A percentile compares a stretch with the other conserved stretches of the same genome.
phyloP scores from a whole-genome alignment of 2,113 vertebrate species.

The Elgaria multicarinata region DNA sequence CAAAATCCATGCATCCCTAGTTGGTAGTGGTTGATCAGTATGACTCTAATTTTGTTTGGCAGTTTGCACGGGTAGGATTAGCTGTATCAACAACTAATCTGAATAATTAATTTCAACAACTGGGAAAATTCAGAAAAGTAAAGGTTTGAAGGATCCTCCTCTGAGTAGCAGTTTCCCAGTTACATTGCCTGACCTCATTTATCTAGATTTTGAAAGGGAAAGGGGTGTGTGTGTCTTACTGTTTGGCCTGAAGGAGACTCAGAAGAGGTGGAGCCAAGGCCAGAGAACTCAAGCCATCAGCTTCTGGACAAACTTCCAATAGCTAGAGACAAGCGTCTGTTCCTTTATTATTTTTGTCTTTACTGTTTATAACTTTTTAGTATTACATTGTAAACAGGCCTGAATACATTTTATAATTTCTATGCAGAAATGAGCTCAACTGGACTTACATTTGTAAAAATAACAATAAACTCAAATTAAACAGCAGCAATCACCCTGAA shows the following conservation, averaged over 20 bases:
- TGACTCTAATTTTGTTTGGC: background rate
- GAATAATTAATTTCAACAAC: conserved; percentile 16
- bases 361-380: too few species aligned
- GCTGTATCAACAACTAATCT: conserved; percentile 8
- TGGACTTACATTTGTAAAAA: too few species aligned
- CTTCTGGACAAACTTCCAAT: background rate
- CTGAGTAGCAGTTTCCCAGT: background rate
- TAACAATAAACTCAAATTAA: too few species aligned
- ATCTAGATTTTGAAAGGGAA: background rate
- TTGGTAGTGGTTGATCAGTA: background rate
- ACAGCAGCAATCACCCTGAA: background rate
- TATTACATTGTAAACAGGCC: too few species aligned
- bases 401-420: too few species aligned
- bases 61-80: background rate
- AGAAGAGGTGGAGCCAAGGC: background rate
- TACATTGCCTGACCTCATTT: conserved; percentile 4
- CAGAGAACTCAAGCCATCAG: background rate
- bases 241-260: background rate
- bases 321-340: background rate
- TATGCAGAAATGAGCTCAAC: too few species aligned
- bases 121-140: background rate
- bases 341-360: background rate
- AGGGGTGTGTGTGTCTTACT: background rate
- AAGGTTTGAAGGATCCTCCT: background rate
- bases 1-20: too few species aligned